Evolutionary conservation across 2,797 vertebrate genomes (phyloP).

Genomic region (Thunnus albacares): DNA sequence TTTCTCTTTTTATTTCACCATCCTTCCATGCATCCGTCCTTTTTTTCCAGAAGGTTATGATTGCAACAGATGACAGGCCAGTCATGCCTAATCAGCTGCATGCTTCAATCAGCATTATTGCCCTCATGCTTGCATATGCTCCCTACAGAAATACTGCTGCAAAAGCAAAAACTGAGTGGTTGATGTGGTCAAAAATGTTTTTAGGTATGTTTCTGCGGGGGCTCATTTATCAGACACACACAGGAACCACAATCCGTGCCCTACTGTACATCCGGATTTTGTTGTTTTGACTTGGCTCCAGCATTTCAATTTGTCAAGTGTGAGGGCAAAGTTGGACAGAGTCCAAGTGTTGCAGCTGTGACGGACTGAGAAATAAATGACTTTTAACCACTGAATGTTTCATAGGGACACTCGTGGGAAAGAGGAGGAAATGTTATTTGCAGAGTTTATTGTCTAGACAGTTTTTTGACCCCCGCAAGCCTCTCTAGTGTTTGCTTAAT

Average conservation of each 20-base stretch:
- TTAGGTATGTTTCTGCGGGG: background rate
- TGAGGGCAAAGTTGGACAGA: slow-evolving; percentile 30
- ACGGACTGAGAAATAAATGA: slow-evolving; percentile 7
- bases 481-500: background rate
- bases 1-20: slow-evolving; percentile 10
- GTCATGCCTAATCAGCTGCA: slow-evolving; percentile 48
- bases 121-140: background rate
- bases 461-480: slow-evolving; percentile 18
- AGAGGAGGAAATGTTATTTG: slow-evolving; percentile 18
- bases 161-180: slow-evolving; percentile 27
- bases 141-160: slow-evolving; percentile 35
- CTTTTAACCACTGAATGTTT: slow-evolving; percentile 23
- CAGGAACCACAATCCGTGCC: slow-evolving; percentile 34
- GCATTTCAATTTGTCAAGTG: slow-evolving; percentile 50
- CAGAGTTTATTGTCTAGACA: slow-evolving; percentile 16
- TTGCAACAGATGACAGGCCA: slow-evolving; percentile 49
- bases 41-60: slow-evolving; percentile 48
- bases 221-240: slow-evolving; percentile 40
- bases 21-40: background rate
- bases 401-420: slow-evolving; percentile 5
- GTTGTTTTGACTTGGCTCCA: slow-evolving; percentile 40
- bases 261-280: slow-evolving; percentile 23
- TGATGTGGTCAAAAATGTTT: slow-evolving; percentile 51
- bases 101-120: slow-evolving; percentile 16
- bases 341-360: slow-evolving; percentile 51